Evolutionary conservation across 1,140 invertebrate genomes (phyloP), one percentile per base, ranked within the genome.

Genomic region (Ceratoteleas bidentatus): DNA sequence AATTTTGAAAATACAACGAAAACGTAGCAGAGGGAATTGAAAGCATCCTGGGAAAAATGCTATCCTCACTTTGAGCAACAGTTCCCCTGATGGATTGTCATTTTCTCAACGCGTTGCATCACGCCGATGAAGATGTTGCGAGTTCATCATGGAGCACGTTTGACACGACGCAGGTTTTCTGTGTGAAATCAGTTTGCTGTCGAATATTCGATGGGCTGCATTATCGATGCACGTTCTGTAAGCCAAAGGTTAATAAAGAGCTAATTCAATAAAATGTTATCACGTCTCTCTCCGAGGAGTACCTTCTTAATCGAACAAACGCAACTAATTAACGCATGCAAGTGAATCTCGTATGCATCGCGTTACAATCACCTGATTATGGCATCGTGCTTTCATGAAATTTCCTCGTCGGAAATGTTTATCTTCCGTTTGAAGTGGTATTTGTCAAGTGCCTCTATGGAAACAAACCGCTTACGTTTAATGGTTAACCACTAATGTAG

Each of bases 331-430:
- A 62, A 62, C 49, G 58, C n/a, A 64, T 2, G 52, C 34, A 73
- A 47, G 13, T 11, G 15, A 73, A 73, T 62, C 69, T 14, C 16
- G 62, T 73, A 50, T 73, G 58, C 36, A 10, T 45, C 38, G 50
- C n/a, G 47, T 36, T 6, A 74, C 53, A 74, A 74, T 74, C 50
- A 74, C 64, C 13, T 15, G 53, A 65, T 74, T 65, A 64, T 60
- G 10, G 43, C 52, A 65, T 24, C 36, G 43, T 53, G 52, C 70
- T 74, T 74, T 74, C 53, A 65, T 33, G 53, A 74, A 65, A 65
- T 61, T 56, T 74, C 53, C 52, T 65, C 43, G 70, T 74, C 70
- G 70, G 61, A 74, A 74, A 74, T 65, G 61, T 74, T 74, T 64
- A 74, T 58, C 61, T 47, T 58, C 61, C 47, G 50, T 73, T 56